A percentile compares a stretch with the other conserved stretches of the same genome.
Conservation (phyloP, 2,113 vertebrate species). For the Mionectes macconnelli region DNA sequence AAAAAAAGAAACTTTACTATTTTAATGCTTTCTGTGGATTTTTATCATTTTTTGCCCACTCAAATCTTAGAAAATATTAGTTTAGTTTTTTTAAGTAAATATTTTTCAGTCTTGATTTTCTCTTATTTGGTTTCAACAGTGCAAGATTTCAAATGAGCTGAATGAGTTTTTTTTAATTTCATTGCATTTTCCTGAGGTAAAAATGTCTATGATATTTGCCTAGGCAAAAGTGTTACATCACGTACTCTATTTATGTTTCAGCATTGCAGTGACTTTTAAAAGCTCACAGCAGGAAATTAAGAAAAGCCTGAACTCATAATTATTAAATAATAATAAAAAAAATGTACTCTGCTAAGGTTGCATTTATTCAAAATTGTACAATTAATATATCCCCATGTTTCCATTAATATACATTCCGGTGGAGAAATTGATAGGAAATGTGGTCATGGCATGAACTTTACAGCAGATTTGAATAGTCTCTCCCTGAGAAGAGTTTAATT, state of each 20-base stretch:
- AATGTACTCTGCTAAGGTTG: slow-evolving; percentile 55
- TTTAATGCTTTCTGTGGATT: neutral
- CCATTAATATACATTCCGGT: slow-evolving; percentile 62
- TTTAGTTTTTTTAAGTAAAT: neutral
- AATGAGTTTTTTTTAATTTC: neutral
- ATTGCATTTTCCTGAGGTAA: slow-evolving; percentile 31
- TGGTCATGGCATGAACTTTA: slow-evolving; percentile 64
- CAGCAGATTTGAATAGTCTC: slow-evolving; percentile 42
- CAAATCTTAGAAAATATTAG: neutral
- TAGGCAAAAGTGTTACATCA: slow-evolving; percentile 57
- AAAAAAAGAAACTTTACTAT: neutral
- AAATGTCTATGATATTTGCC: slow-evolving; percentile 53
- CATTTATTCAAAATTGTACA: slow-evolving; percentile 67
- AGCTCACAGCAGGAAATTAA: slow-evolving; percentile 68
- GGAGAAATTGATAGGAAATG: slow-evolving; percentile 64
- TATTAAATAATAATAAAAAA: slow-evolving; percentile 69
- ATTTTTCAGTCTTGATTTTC: neutral
- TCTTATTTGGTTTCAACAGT: neutral
- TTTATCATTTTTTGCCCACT: neutral
- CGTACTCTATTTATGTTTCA: slow-evolving; percentile 64
- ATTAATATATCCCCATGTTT: slow-evolving; percentile 63
- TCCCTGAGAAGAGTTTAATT: slow-evolving; percentile 48
- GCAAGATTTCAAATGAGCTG: slow-evolving; percentile 1
- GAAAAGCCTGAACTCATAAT: slow-evolving; percentile 64
- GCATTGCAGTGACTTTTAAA: slow-evolving; percentile 64